phyloP scores from a whole-genome alignment of 2,113 vertebrate species.

The Pygoscelis antarcticus region DNA sequence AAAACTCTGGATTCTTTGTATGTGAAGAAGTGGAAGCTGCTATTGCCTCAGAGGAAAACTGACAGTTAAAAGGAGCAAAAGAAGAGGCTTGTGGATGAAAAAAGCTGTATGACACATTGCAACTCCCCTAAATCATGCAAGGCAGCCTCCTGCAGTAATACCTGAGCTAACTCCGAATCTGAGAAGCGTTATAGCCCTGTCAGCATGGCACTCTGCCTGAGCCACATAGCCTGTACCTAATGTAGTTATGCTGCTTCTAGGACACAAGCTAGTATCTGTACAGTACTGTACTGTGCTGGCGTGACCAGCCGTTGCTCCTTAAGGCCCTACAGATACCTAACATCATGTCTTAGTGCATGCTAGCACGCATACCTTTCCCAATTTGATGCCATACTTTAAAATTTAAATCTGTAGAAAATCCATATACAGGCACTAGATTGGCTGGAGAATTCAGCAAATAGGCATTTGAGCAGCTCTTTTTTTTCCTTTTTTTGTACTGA shows the following conservation, averaged over 20 bases:
- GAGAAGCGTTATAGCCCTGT: background rate
- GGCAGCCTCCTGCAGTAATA: background rate
- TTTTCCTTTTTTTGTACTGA: background rate
- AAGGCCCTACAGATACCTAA: background rate
- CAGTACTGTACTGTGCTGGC: background rate
- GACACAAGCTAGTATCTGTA: background rate
- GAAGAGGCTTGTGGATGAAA: background rate
- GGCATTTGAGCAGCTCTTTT: background rate
- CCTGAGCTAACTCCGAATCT: background rate
- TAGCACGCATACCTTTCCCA: background rate
- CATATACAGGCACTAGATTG: background rate
- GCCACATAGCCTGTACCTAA: background rate
- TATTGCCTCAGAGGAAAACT: background rate
- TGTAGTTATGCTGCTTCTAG: background rate
- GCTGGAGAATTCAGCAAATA: background rate
- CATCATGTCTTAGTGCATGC: background rate
- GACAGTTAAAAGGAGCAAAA: background rate
- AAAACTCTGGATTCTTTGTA: conserved; percentile 54
- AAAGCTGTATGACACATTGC: background rate
- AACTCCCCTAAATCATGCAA: background rate
- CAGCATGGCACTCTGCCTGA: background rate
- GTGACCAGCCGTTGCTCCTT: background rate
- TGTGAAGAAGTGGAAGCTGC: conserved; percentile 28
- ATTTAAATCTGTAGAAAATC: background rate
- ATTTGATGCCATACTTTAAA: background rate